Evolutionary conservation across 2,113 vertebrate species (phyloP).

Genomic region (Vulpes ferrilata): DNA sequence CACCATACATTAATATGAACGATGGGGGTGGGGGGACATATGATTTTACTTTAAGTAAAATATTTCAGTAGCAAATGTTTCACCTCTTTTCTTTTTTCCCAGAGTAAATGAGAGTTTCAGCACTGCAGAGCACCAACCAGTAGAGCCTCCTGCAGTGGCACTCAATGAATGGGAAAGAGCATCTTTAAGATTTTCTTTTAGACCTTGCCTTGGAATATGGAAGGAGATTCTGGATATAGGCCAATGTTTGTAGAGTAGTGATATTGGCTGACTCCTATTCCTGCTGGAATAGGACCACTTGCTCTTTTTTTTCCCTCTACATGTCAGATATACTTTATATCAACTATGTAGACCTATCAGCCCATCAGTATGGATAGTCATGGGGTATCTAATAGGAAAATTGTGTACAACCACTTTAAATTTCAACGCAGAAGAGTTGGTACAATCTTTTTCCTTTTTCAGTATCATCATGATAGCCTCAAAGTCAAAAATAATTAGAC

Average conservation of each 20-base stretch:
- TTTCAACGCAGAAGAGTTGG: conserved; percentile 40
- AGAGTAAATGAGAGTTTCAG: conserved; percentile 69
- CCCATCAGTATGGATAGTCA: conserved; percentile 32
- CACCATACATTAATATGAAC: conserved; percentile 73
- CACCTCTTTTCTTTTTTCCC: conserved; percentile 59
- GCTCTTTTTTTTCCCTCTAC: background rate
- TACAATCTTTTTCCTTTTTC: background rate
- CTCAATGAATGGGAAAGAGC: conserved; percentile 20
- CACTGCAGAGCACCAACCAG: conserved; percentile 25
- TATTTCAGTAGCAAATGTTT: conserved; percentile 79
- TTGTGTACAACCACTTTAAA: background rate
- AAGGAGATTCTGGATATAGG: background rate
- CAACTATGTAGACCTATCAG: conserved; percentile 57
- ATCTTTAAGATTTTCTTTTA: conserved; percentile 41
- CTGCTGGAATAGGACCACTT: background rate
- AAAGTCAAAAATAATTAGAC: conserved; percentile 59
- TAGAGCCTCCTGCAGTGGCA: background rate
- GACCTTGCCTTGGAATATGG: background rate
- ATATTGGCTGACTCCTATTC: conserved; percentile 10
- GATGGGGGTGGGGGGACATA: conserved; percentile 61
- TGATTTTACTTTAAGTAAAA: conserved; percentile 85
- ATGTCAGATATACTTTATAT: conserved; percentile 68
- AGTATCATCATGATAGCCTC: conserved; percentile 43
- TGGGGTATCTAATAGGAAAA: conserved; percentile 73
- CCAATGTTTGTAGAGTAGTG: conserved; percentile 41